Evolutionary conservation across 2,888 invertebrate species (phyloP).

Genomic region (Lepidochrysops patricia): DNA sequence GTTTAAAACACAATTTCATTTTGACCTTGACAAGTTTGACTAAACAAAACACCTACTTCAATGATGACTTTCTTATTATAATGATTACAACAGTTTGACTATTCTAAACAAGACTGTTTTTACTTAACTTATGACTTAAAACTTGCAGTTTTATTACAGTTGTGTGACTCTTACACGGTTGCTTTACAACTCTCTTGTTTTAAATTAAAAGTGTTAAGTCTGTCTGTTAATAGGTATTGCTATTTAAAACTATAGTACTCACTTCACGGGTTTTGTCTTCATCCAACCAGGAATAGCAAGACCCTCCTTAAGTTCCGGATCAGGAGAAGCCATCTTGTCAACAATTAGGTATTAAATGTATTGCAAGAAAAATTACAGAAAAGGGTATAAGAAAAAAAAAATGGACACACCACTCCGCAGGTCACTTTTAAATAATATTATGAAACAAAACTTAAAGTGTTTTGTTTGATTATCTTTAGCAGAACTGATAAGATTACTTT

Average conservation of each 20-base stretch:
- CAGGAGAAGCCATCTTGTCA: conserved; percentile 60
- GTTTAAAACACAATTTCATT: too few species aligned
- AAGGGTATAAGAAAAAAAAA: not conserved
- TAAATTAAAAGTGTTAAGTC: too few species aligned
- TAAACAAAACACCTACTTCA: too few species aligned
- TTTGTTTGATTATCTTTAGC: conserved; percentile 52
- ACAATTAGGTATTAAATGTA: conserved; percentile 16
- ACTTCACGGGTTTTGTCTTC: conserved; percentile 78
- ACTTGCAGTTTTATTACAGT: too few species aligned
- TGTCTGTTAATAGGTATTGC: too few species aligned
- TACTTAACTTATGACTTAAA: too few species aligned
- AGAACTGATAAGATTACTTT: conserved; percentile 60
- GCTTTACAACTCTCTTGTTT: too few species aligned
- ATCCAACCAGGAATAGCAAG: conserved; percentile 83
- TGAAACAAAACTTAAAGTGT: conserved; percentile 4
- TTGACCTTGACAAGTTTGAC: too few species aligned
- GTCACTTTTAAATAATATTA: not conserved
- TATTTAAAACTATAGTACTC: conserved; percentile 27
- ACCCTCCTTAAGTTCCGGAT: conserved; percentile 76
- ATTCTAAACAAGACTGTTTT: too few species aligned
- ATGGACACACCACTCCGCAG: not conserved
- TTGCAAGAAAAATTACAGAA: not conserved
- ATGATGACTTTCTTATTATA: too few species aligned
- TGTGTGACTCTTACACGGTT: too few species aligned
- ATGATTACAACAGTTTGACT: too few species aligned